phyloP scores from a whole-genome alignment of 2,797 vertebrate species.

The Rhynchotus rufescens region DNA sequence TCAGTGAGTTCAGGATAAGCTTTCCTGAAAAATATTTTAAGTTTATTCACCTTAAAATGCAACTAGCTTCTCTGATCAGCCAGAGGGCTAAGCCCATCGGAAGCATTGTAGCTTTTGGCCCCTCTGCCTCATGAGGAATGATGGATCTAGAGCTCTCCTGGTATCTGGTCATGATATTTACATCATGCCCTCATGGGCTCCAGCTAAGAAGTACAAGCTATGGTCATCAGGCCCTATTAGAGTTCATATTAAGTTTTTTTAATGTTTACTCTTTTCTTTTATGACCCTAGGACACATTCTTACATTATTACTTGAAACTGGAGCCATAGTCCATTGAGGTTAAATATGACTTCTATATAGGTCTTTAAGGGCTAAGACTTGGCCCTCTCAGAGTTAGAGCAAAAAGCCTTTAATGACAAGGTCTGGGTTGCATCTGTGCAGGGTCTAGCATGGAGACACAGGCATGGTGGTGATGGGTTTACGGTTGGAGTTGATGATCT shows the following conservation, averaged over 20 bases:
- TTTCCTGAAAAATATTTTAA: not conserved
- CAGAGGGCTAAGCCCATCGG: accelerated
- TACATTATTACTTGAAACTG: not conserved
- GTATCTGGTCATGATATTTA: not conserved
- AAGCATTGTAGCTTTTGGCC: not conserved
- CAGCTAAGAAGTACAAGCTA: not conserved
- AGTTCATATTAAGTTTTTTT: not conserved
- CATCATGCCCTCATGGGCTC: not conserved
- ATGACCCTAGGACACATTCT: not conserved
- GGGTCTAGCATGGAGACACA: not conserved
- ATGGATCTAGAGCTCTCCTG: not conserved
- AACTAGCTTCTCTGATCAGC: not conserved
- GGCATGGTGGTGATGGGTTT: no score
- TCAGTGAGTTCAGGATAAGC: not conserved
- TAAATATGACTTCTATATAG: not conserved
- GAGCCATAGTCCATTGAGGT: not conserved
- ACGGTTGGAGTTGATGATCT: no score
- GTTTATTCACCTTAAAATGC: not conserved
- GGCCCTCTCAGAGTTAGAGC: not conserved
- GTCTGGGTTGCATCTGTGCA: not conserved
- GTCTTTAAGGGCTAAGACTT: not conserved
- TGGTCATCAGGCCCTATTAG: not conserved
- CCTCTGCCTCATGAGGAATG: not conserved
- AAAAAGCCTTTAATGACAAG: not conserved
- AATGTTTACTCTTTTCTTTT: not conserved